Conservation (phyloP, 2,888 invertebrate species). For the Parelbella ahira region DNA sequence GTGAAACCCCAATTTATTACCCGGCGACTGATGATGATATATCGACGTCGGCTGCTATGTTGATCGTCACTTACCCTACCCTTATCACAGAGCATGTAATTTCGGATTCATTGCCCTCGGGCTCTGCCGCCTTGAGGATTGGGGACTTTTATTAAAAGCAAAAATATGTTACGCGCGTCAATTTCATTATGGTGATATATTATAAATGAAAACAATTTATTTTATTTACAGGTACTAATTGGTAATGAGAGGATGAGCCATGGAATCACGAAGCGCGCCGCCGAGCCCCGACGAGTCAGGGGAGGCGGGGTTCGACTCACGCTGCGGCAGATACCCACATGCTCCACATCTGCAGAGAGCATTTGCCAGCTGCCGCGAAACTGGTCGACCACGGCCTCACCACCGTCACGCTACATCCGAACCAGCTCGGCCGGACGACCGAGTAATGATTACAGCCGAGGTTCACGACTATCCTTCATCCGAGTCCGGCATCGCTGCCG, state of each 20-base stretch:
- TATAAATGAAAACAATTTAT: conserved; percentile 32
- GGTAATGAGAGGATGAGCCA: conserved; percentile 75
- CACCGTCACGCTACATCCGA: conserved; percentile 72
- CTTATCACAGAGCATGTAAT: conserved; percentile 73
- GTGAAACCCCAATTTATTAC: conserved; percentile 67
- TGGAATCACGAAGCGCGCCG: conserved; percentile 81
- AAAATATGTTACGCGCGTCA: conserved; percentile 26
- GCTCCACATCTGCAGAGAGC: conserved; percentile 76
- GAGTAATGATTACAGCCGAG: conserved; percentile 69
- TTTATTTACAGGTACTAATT: conserved; percentile 60
- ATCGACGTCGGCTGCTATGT: conserved; percentile 74
- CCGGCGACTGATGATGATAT: conserved; percentile 77
- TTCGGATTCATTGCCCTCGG: conserved; percentile 75
- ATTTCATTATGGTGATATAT: conserved; percentile 4
- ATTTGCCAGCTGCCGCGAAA: conserved; percentile 71
- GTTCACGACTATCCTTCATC: conserved; percentile 79
- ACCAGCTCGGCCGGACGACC: conserved; percentile 70
- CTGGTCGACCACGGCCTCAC: conserved; percentile 59
- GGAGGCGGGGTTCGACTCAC: conserved; percentile 86
- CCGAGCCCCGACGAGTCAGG: conserved; percentile 79
- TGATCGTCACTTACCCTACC: conserved; percentile 78
- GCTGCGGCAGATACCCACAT: conserved; percentile 84
- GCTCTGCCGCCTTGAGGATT: conserved; percentile 39
- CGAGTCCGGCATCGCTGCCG: conserved; percentile 76
- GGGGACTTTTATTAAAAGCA: conserved; percentile 52